Evolutionary conservation across 1,140 invertebrate genomes (phyloP), one percentile per base, ranked within the genome.

Genomic region (Lethocerus indicus): DNA sequence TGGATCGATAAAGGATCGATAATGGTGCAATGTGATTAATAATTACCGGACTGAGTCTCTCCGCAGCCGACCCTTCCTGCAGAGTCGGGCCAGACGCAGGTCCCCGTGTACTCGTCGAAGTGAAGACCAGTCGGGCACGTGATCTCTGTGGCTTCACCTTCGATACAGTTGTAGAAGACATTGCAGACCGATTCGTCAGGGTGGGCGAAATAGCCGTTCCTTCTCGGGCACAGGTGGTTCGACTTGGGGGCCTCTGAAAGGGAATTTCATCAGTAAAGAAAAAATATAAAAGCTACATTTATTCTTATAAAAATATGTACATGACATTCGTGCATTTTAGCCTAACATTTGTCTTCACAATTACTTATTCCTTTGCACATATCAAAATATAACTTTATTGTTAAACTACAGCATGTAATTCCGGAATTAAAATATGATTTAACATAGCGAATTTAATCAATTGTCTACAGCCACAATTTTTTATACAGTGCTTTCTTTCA

Each of bases 141-240:
- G 56, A 81, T 83, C 62, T 85, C 80, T 32, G 73, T 79, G 26
- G 77, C 73, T 26, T 84, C 80, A 20, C 87, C 87, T 48, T 87
- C 81, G 55, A 87, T 87, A 61, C 87, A 91, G 64, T 88, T 88
- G 71, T 74, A 87, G 72, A 90, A 92, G 43, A 86, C 65, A 60
- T 87, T 81, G 69, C 87, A 91, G 2, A 86, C 72, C 1, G 73
- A 63, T 12, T 78, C 64, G 56, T 89, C 82, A 3, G 84, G 83
- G 68, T 92, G 84, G 2, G 83, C 79, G 66, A 88, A 91, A 73
- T 88, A 87, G 5, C 87, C 87, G 62, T 89, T 89, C 58, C 74
- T 73, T 50, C 87, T 72, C 4, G 85, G 86, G 59, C 87, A 92
- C 44, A 76, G 71, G 51, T 70, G 67, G 57, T 67, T 81, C 3